phyloP scores from a whole-genome alignment of 2,797 vertebrate genomes.

The Sus cebifrons region DNA sequence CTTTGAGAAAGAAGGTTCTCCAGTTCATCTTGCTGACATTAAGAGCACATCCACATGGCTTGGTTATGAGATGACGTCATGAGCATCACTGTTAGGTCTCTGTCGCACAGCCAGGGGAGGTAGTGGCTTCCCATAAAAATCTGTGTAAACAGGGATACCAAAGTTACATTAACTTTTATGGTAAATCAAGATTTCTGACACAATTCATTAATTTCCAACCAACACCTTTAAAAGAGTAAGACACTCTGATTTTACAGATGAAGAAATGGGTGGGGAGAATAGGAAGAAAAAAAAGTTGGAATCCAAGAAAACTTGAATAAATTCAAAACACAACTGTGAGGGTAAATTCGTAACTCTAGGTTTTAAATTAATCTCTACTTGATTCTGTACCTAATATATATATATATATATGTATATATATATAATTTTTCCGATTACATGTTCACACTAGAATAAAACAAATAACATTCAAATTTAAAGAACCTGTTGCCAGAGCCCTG shows the following conservation, averaged over 20 bases:
- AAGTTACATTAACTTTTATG: not conserved
- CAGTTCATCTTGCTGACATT: not conserved
- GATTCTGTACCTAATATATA: not conserved
- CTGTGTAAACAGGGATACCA: conserved; percentile 82
- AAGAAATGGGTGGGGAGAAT: not conserved
- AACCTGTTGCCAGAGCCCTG: not conserved
- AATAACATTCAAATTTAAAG: conserved; percentile 27
- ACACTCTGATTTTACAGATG: not conserved
- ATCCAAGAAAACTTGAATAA: conserved; percentile 35
- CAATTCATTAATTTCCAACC: conserved; percentile 49
- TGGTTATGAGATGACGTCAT: conserved; percentile 94
- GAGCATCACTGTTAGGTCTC: conserved; percentile 95
- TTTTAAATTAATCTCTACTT: conserved; percentile 36
- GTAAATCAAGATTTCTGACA: conserved; percentile 10
- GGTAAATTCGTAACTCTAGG: not conserved
- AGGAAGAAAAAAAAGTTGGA: not conserved
- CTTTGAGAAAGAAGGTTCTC: conserved; percentile 54
- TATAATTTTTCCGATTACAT: conserved; percentile 19
- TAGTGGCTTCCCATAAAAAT: conserved; percentile 95
- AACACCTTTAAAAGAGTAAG: conserved; percentile 54
- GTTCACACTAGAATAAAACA: conserved; percentile 55
- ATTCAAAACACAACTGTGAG: conserved; percentile 43
- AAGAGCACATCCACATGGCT: not conserved
- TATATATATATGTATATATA: not conserved
- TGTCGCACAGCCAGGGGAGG: conserved; percentile 94